Base-by-base conservation (phyloP, 2,888 invertebrate genomes). In the Polietes domitor region DNA sequence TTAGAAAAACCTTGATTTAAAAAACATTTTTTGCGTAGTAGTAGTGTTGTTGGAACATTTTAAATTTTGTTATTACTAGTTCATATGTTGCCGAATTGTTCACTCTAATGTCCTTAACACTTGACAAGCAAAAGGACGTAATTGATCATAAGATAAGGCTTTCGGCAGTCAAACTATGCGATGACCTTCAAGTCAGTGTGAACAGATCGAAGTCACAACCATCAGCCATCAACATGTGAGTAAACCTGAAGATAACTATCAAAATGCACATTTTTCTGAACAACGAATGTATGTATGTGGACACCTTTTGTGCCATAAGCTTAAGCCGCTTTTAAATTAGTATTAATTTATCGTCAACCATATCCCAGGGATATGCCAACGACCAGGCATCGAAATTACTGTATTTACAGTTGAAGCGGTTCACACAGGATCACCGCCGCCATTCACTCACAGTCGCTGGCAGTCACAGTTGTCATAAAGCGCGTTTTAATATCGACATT, bases 401-500 rank as follows among this genome's bases (percentile, higher is more conserved):
- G 61, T 24, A 61, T 61, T 7, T 32, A 24, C 15, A 17, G n/a
- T n/a, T 28, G 61, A 3, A 61, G 24, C n/a, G 28, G n/a, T 61
- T 61, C 7, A n/a, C 55, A 24, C 55, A 28, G 61, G 61, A 61
- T 61, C 61, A 61, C 28, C 61, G 32, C 3, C 61, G n/a, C 21
- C 47, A 47, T n/a, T 47, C 47, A 47, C 2, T n/a, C 47, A n/a
- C 15, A 2, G 26, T 19, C 24, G 26, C 24, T 58, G 58, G 26
- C 61, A 61, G 61, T 61, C 61, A 61, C 61, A 61, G 61, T 61
- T 61, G 61, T 61, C 61, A 61, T 61, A 61, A 61, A 61, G 61
- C 61, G 61, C 61, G 61, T 61, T 61, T 61, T 61, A 61, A 61
- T 61, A 61, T 61, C 61, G 61, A 61, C 61, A 61, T 61, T 61